These are phyloP conservation scores for Laothoe populi DNA, from an alignment of 2,888 invertebrate genomes.

Conservation along the genomic window DNA sequence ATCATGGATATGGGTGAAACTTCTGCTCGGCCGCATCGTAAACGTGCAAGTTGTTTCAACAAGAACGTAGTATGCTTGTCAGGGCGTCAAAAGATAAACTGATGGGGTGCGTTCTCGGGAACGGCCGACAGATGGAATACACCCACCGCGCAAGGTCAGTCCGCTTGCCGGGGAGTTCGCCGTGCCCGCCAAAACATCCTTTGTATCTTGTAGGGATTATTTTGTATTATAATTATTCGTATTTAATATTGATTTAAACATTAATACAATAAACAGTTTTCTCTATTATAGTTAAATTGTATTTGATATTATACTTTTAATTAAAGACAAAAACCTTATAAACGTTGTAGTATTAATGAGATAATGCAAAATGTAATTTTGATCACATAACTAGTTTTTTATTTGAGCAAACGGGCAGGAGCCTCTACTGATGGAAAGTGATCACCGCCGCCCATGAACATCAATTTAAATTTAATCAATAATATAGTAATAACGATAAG, in stretches of 20 bases:
- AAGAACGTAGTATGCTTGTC: conserved; percentile 38
- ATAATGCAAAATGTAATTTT: no score
- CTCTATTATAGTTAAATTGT: no score
- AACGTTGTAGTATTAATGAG: no score
- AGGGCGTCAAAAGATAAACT: conserved; percentile 44
- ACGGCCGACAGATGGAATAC: conserved; percentile 33
- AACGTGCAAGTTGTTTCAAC: conserved; percentile 28
- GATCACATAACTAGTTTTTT: no score
- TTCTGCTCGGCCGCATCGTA: conserved; percentile 46
- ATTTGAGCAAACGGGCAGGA: no score
- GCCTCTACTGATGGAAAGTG: no score
- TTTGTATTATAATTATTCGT: background rate
- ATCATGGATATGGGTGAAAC: conserved; percentile 56
- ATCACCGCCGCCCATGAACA: no score
- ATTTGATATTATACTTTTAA: no score
- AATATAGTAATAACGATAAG: no score
- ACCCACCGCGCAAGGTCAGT: conserved; percentile 42
- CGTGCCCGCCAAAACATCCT: conserved; percentile 13
- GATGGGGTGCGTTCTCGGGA: conserved; percentile 32
- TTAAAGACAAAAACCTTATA: no score
- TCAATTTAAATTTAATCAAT: no score
- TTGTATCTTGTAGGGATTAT: background rate
- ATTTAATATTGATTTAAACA: background rate
- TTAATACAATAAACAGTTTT: no score
- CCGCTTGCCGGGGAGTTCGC: conserved; percentile 30